Percentiles rank a stretch among this genome's conserved stretches.
phyloP scores from a whole-genome alignment of 1,140 invertebrate species.

The Holotrichia oblita region DNA sequence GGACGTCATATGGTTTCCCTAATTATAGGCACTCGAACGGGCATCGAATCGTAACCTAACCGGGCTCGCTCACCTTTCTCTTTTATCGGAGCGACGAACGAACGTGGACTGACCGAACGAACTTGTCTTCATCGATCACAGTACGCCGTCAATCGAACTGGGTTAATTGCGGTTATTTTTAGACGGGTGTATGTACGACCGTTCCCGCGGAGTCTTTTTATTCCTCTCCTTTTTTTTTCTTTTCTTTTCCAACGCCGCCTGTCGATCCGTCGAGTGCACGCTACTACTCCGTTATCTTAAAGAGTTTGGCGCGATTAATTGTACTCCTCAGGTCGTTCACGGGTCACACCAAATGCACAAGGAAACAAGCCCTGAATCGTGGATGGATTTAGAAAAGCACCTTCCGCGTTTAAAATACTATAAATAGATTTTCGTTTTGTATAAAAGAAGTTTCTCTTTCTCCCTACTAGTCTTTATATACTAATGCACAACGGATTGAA shows the following conservation, averaged over 20 bases:
- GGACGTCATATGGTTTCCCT: not conserved
- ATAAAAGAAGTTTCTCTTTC: too few relatives aligned
- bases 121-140: conserved; percentile 31
- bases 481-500: too few relatives aligned
- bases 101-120: conserved; percentile 18
- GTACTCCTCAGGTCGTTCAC: not conserved
- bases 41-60: not conserved
- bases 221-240: not conserved
- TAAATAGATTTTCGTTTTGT: too few relatives aligned
- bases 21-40: conserved; percentile 4
- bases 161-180: conserved; percentile 35
- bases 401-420: not conserved
- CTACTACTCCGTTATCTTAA: not conserved
- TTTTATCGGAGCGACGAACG: conserved; percentile 28
- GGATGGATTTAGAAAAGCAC: not conserved
- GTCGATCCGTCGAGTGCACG: conserved; percentile 14
- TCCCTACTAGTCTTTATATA: too few relatives aligned
- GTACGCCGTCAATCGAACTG: conserved; percentile 22
- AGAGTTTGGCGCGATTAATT: conserved; percentile 2
- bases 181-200: not conserved
- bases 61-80: conserved; percentile 17
- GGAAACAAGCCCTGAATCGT: not conserved
- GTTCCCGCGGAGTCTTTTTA: conserved; percentile 24
- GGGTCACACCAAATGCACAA: conserved; percentile 6
- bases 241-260: not conserved